Conservation (phyloP, 2,797 vertebrate species). For the Anabacerthia variegaticeps region DNA sequence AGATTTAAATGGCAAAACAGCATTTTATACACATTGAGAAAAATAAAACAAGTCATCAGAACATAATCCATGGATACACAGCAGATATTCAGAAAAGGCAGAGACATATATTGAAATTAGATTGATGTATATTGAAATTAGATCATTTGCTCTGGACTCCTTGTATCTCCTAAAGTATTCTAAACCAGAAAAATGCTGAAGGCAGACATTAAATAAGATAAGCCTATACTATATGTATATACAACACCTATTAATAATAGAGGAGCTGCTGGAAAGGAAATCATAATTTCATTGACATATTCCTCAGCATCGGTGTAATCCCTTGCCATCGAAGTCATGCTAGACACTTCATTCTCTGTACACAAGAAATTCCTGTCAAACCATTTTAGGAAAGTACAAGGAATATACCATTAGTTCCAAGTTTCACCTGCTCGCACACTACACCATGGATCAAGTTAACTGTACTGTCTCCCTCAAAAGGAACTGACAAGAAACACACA, state of each 20-base stretch:
- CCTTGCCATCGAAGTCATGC: neutral
- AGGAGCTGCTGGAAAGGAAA: neutral
- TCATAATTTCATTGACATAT: neutral
- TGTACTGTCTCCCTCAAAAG: neutral
- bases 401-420: neutral
- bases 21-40: neutral
- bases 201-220: neutral
- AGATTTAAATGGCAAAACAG: neutral
- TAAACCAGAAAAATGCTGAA: neutral
- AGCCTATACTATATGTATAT: neutral
- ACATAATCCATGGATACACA: neutral
- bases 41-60: slow-evolving; percentile 1
- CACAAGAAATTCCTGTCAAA: neutral
- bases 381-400: neutral
- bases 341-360: neutral
- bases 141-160: neutral
- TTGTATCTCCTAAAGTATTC: neutral
- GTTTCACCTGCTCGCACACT: neutral
- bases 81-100: neutral
- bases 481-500: neutral
- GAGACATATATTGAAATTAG: neutral
- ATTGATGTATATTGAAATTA: neutral
- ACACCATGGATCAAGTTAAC: neutral
- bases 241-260: neutral
- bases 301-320: neutral